Evolutionary conservation across 2,888 invertebrate genomes (phyloP).

Genomic region (Drosophila trichaetosa): DNA sequence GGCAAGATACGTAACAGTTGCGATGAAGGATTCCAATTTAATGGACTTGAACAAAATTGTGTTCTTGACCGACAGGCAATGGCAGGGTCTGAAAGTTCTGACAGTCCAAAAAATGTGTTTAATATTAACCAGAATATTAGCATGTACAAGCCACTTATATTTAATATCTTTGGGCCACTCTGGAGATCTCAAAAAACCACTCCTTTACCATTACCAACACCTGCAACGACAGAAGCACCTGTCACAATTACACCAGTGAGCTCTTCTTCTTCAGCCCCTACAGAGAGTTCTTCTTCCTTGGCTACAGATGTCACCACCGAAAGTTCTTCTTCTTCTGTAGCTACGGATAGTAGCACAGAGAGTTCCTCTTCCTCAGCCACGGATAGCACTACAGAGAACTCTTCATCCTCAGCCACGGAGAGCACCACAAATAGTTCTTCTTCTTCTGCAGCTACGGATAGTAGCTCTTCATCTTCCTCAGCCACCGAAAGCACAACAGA

Average conservation of each 20-base stretch:
- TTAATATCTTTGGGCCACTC: slow-evolving; percentile 29
- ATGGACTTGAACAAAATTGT: slow-evolving; percentile 33
- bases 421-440: not conserved
- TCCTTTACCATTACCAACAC: not conserved
- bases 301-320: not conserved
- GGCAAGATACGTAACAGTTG: slow-evolving; percentile 39
- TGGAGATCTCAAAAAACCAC: slow-evolving; percentile 7
- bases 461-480: not conserved
- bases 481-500: slow-evolving; percentile 5
- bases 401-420: not conserved
- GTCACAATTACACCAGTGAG: not conserved
- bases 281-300: slow-evolving; percentile 1
- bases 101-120: slow-evolving; percentile 13
- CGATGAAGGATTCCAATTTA: slow-evolving; percentile 40
- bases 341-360: not conserved
- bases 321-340: not conserved
- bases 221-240: not conserved
- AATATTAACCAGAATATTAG: slow-evolving; percentile 45
- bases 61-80: slow-evolving; percentile 4
- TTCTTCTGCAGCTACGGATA: not conserved
- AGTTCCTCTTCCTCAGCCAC: slow-evolving; percentile 3
- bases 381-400: not conserved
- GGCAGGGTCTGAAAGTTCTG: not conserved
- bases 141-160: slow-evolving; percentile 42
- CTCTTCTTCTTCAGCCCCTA: not conserved